Percentiles rank a stretch among this genome's conserved stretches.
Evolutionary conservation across 2,888 invertebrate species (phyloP).

Genomic region (Mactromeris polynyma): DNA sequence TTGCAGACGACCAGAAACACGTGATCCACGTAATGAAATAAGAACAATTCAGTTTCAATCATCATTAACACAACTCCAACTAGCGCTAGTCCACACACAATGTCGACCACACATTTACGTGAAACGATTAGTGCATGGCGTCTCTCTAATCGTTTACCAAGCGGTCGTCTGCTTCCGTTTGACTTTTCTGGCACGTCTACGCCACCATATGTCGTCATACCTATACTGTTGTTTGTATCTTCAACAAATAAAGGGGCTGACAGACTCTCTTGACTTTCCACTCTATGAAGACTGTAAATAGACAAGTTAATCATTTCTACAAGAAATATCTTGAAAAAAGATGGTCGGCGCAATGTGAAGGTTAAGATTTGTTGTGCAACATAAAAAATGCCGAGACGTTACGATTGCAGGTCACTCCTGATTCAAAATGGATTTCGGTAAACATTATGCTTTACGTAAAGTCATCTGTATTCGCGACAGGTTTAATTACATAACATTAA

Average conservation of each 20-base stretch:
- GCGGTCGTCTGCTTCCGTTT: conserved; percentile 33
- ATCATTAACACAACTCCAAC: conserved; percentile 80
- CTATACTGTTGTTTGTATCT: not conserved
- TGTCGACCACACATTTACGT: conserved; percentile 76
- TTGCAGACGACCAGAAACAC: conserved; percentile 71
- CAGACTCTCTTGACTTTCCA: conserved; percentile 49
- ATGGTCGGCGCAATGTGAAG: no score
- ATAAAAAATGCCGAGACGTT: no score
- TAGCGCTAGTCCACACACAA: conserved; percentile 76
- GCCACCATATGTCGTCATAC: conserved; percentile 61
- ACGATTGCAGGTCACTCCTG: no score
- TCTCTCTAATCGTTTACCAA: conserved; percentile 74
- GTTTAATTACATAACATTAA: no score
- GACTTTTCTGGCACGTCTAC: not conserved
- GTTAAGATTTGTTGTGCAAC: no score
- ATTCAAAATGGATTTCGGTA: no score
- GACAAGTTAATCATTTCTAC: not conserved
- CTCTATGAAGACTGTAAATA: conserved; percentile 43
- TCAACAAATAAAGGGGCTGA: conserved; percentile 62
- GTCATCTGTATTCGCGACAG: not conserved
- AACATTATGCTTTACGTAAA: not conserved
- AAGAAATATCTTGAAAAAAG: no score
- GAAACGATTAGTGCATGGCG: conserved; percentile 64
- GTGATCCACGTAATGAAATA: conserved; percentile 67
- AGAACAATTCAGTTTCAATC: conserved; percentile 80